Evolutionary conservation across 2,888 invertebrate genomes (phyloP).

Genomic region (Agrilus biguttatus): DNA sequence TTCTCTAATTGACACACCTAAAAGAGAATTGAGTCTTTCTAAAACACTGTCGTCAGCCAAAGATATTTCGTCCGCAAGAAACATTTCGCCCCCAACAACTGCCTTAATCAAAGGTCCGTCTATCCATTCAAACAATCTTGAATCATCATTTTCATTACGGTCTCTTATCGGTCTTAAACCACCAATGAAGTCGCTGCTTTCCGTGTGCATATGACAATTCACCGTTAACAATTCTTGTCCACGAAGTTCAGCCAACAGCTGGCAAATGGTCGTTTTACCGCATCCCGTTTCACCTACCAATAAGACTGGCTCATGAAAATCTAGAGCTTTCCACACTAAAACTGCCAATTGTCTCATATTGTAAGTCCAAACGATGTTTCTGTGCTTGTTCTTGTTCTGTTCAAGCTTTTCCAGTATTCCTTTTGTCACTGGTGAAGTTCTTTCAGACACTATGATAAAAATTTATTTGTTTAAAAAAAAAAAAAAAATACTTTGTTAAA

Average conservation of each 20-base stretch:
- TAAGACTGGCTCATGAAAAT: conserved; percentile 86
- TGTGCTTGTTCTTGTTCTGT: conserved; percentile 43
- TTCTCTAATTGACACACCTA: conserved; percentile 34
- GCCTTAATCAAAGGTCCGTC: conserved; percentile 90
- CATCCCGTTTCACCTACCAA: conserved; percentile 97
- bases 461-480: conserved; percentile 3
- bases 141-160: conserved; percentile 27
- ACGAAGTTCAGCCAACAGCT: conserved; percentile 63
- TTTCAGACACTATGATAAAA: conserved; percentile 34
- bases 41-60: conserved; percentile 96
- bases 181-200: conserved; percentile 95
- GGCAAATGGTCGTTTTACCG: conserved; percentile 93
- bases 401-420: conserved; percentile 50
- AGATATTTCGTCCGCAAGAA: conserved; percentile 97
- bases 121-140: conserved; percentile 86
- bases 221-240: conserved; percentile 58
- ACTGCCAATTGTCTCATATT: conserved; percentile 75
- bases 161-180: conserved; percentile 77
- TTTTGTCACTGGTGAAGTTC: conserved; percentile 65
- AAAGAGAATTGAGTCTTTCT: conserved; percentile 89
- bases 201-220: conserved; percentile 98
- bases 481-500: neutral
- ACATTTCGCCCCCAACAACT: conserved; percentile 76
- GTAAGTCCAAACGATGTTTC: conserved; percentile 87
- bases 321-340: conserved; percentile 67